A percentile compares a stretch with the other conserved stretches of the same genome.
These are phyloP conservation scores for Nicator chloris DNA, from an alignment of 2,113 vertebrate genomes.

Conservation along the genomic window DNA sequence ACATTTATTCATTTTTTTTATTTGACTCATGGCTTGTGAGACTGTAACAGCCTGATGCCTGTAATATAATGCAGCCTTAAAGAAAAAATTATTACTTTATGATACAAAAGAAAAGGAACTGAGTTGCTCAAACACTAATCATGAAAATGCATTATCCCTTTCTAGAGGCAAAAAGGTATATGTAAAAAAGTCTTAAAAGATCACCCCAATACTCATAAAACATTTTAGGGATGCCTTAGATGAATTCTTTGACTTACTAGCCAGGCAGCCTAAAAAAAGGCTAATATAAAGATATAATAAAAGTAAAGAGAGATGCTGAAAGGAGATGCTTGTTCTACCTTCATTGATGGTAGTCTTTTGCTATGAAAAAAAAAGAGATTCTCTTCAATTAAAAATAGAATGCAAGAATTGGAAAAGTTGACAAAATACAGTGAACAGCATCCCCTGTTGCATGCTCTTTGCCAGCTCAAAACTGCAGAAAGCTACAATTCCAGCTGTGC, in stretches of 20 bases:
- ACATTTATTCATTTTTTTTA: background rate
- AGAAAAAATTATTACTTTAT: constrained; percentile 66
- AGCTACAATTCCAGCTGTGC: constrained; percentile 70
- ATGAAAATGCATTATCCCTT: constrained; percentile 75
- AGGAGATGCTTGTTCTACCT: constrained; percentile 64
- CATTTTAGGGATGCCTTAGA: constrained; percentile 52
- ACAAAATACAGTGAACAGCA: constrained; percentile 68
- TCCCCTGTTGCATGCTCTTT: constrained; percentile 76
- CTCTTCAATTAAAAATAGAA: constrained; percentile 66
- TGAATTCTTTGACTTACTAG: constrained; percentile 50
- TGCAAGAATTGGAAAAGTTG: constrained; percentile 60
- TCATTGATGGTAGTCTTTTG: constrained; percentile 69
- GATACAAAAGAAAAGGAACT: constrained; percentile 71
- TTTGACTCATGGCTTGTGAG: too few species aligned
- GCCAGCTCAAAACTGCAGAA: constrained; percentile 70
- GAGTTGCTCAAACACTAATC: constrained; percentile 66
- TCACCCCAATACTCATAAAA: constrained; percentile 26
- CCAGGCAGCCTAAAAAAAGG: constrained; percentile 44
- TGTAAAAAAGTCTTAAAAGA: background rate
- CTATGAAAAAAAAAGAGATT: constrained; percentile 75
- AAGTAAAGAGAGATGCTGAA: constrained; percentile 62
- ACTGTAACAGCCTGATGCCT: background rate
- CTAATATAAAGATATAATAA: constrained; percentile 24
- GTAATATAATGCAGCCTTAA: constrained; percentile 82
- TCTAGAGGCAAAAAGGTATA: constrained; percentile 73